Evolutionary conservation across 2,797 vertebrate species (phyloP).

Genomic region (Fistularia tabacaria): DNA sequence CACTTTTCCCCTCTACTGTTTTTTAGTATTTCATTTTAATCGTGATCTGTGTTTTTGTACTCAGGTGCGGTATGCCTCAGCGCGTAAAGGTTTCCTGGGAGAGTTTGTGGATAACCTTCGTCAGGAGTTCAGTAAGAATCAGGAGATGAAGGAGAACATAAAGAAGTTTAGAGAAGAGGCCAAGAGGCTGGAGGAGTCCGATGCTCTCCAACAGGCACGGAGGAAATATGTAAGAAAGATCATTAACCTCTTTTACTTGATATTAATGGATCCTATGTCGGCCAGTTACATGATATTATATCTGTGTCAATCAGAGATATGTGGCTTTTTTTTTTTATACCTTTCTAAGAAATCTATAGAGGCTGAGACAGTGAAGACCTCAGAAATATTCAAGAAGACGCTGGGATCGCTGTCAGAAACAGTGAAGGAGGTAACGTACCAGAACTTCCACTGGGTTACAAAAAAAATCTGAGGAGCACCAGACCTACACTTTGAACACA

Average conservation of each 20-base stretch:
- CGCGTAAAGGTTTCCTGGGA: constrained; percentile 85
- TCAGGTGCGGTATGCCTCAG: constrained; percentile 69
- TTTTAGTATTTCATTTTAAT: background rate
- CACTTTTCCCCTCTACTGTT: too few relatives aligned
- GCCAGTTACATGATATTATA: background rate
- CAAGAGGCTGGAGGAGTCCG: constrained; percentile 85
- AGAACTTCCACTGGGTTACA: background rate
- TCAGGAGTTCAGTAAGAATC: constrained; percentile 88
- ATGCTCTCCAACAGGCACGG: constrained; percentile 85
- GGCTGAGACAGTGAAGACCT: constrained; percentile 86
- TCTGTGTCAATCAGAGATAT: background rate
- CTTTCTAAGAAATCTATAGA: constrained; percentile 86
- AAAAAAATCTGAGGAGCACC: too few relatives aligned
- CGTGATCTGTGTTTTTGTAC: background rate
- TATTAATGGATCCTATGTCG: background rate
- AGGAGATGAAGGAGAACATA: constrained; percentile 91
- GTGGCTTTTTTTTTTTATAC: background rate
- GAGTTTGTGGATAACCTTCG: constrained; percentile 89
- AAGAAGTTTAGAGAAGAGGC: constrained; percentile 90
- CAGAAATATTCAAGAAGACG: constrained; percentile 87
- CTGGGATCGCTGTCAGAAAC: constrained; percentile 81
- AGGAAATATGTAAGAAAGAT: constrained; percentile 84
- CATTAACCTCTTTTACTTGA: background rate
- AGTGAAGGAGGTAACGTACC: constrained; percentile 80
- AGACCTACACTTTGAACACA: background rate